Percentiles rank a stretch among this genome's conserved stretches.
phyloP scores from a whole-genome alignment of 2,888 invertebrate genomes.

The Clanis bilineata region DNA sequence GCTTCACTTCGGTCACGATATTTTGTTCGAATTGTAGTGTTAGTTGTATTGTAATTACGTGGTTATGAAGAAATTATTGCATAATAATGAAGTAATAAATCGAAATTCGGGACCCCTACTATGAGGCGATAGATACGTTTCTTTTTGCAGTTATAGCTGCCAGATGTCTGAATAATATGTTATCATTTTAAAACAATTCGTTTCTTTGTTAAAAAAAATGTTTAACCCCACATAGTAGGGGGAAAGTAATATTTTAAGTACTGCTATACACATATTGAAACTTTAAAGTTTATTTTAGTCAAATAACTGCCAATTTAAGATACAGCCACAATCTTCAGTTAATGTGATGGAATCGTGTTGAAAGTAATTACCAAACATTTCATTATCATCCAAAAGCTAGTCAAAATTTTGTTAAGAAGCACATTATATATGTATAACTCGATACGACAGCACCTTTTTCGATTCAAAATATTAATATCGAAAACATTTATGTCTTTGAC shows the following conservation, averaged over 20 bases:
- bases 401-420: not conserved
- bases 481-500: slow-evolving; percentile 53
- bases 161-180: not conserved
- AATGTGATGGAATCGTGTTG: not conserved
- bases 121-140: not conserved
- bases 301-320: not conserved
- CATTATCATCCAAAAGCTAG: not conserved
- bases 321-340: not conserved
- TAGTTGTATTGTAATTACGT: too few relatives aligned
- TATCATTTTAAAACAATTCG: not conserved
- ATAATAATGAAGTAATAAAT: not conserved
- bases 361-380: not conserved
- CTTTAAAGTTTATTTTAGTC: not conserved
- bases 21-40: too few relatives aligned
- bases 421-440: slow-evolving; percentile 16
- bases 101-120: not conserved
- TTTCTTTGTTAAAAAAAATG: not conserved
- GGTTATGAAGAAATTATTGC: not conserved
- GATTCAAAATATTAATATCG: slow-evolving; percentile 23
- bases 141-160: not conserved
- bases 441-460: slow-evolving; percentile 36
- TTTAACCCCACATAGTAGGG: not conserved
- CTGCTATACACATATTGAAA: not conserved
- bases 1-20: too few relatives aligned
- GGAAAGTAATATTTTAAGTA: not conserved